A percentile compares a stretch with the other conserved stretches of the same genome.
Evolutionary conservation across 2,888 invertebrate genomes (phyloP).

Genomic region (Deroplatys truncata): DNA sequence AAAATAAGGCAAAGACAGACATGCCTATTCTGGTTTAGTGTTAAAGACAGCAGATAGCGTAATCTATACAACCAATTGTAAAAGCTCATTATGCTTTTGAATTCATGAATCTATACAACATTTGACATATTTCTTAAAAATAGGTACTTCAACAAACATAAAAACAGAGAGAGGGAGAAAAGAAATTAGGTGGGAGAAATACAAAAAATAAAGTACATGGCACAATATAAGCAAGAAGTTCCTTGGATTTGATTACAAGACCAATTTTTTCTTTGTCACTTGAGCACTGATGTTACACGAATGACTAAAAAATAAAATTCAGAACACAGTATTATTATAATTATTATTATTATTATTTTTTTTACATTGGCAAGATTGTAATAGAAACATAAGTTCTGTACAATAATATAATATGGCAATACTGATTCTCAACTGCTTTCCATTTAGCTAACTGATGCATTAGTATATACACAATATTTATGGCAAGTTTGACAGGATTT

Average conservation of each 20-base stretch:
- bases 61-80: slow-evolving; percentile 5
- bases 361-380: slow-evolving; percentile 16
- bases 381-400: slow-evolving; percentile 20
- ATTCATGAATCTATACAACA: slow-evolving; percentile 9
- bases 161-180: neutral
- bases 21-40: slow-evolving; percentile 1
- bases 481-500: slow-evolving; percentile 8
- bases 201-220: neutral
- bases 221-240: slow-evolving; percentile 7
- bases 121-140: neutral
- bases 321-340: neutral
- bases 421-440: neutral
- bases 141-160: slow-evolving; percentile 2
- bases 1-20: slow-evolving; percentile 2
- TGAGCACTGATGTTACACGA: slow-evolving; percentile 11
- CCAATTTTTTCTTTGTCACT: neutral
- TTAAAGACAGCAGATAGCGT: neutral
- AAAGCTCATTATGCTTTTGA: neutral
- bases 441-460: slow-evolving; percentile 12
- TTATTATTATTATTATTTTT: neutral
- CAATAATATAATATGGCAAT: slow-evolving; percentile 13
- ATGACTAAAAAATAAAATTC: slow-evolving; percentile 13
- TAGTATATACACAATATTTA: slow-evolving; percentile 16
- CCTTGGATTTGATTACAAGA: neutral
- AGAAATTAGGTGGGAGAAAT: neutral